Evolutionary conservation across 2,888 invertebrate species (phyloP).

Genomic region (Scaptomyza parva): DNA sequence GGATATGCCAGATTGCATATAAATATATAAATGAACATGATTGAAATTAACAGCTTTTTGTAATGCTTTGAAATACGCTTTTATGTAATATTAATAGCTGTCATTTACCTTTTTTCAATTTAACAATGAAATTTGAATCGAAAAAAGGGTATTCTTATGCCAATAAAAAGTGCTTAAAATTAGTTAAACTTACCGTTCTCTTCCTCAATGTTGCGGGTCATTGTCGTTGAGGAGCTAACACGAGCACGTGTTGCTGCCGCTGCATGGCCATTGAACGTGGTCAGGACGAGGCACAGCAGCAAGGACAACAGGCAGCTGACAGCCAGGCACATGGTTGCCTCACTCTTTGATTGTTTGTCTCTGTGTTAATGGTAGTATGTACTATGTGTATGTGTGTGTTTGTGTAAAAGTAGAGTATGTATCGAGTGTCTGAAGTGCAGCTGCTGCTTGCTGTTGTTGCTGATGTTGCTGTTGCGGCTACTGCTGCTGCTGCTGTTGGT

Average conservation of each 20-base stretch:
- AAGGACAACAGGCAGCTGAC: conserved; percentile 51
- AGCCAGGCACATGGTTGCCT: conserved; percentile 62
- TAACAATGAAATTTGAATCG: neutral
- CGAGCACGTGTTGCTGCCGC: conserved; percentile 77
- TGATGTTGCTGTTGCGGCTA: conserved; percentile 20
- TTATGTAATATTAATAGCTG: neutral
- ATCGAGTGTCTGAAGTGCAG: conserved; percentile 25
- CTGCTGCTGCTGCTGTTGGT: conserved; percentile 22
- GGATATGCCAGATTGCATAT: too few species aligned
- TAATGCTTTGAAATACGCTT: neutral
- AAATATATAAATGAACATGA: too few species aligned
- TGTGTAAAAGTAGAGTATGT: conserved; percentile 16
- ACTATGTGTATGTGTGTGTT: conserved; percentile 1
- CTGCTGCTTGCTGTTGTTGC: conserved; percentile 16
- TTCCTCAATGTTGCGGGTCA: conserved; percentile 84
- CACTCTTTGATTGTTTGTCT: conserved; percentile 37
- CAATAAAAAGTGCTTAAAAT: conserved; percentile 19
- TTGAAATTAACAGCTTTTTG: too few species aligned
- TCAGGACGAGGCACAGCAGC: conserved; percentile 67
- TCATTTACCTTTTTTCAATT: neutral
- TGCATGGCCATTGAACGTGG: conserved; percentile 64
- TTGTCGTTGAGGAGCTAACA: conserved; percentile 80
- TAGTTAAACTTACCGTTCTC: conserved; percentile 83
- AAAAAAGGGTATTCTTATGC: neutral
- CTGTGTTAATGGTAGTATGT: conserved; percentile 13